Percentiles rank a stretch among this genome's conserved stretches.
These are phyloP conservation scores for Leptinotarsa haldemani DNA, from an alignment of 2,888 invertebrate genomes.

Conservation along the genomic window DNA sequence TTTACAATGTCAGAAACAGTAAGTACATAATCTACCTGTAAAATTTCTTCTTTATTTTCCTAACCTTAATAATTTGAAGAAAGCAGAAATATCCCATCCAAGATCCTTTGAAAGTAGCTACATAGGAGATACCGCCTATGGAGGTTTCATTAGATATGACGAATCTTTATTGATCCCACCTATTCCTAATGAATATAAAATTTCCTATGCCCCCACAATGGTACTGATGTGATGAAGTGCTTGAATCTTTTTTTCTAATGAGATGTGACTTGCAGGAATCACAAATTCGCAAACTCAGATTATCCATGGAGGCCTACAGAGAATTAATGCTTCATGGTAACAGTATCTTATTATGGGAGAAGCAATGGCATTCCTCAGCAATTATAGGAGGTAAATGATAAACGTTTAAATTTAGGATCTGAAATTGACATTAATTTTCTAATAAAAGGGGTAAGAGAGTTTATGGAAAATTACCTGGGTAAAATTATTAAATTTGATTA, in stretches of 20 bases:
- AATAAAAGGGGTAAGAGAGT: too few species aligned
- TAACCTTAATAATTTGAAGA: constrained; percentile 33
- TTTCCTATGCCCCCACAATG: constrained; percentile 50
- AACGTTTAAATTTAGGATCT: neutral
- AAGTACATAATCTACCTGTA: constrained; percentile 33
- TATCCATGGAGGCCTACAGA: constrained; percentile 80
- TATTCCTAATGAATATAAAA: constrained; percentile 46
- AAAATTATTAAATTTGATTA: too few species aligned
- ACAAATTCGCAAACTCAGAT: constrained; percentile 77
- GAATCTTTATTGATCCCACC: constrained; percentile 42
- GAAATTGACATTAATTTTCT: too few species aligned
- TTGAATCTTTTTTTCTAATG: neutral
- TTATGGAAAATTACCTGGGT: too few species aligned
- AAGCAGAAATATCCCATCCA: constrained; percentile 29
- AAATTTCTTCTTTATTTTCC: neutral
- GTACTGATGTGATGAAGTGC: constrained; percentile 37
- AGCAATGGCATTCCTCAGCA: constrained; percentile 85
- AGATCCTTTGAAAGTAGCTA: constrained; percentile 30
- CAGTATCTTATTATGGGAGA: constrained; percentile 84
- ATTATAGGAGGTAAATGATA: constrained; percentile 72
- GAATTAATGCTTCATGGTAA: constrained; percentile 78
- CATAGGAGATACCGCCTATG: constrained; percentile 37
- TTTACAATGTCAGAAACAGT: constrained; percentile 46
- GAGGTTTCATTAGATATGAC: constrained; percentile 40
- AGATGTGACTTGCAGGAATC: constrained; percentile 71